A percentile compares a stretch with the other conserved stretches of the same genome.
These are phyloP conservation scores for Caiman crocodilus DNA, from an alignment of 2,797 vertebrate genomes.

Conservation along the genomic window DNA sequence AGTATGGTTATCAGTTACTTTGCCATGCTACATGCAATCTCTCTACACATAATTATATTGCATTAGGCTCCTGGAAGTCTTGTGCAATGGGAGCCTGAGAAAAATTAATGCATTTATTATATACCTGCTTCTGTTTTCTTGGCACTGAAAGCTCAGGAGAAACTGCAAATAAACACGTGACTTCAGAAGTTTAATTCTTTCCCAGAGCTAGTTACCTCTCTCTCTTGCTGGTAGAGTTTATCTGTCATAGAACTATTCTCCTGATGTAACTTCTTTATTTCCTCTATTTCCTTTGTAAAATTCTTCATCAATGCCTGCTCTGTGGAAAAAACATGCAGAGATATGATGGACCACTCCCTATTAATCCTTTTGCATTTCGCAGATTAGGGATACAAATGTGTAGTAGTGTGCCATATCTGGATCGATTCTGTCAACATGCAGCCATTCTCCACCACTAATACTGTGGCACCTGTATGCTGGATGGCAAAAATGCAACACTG, in stretches of 20 bases:
- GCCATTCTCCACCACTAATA: neutral
- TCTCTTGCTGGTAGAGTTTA: conserved; percentile 43
- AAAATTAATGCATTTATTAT: neutral
- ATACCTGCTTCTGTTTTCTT: neutral
- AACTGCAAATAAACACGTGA: neutral
- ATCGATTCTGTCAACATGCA: neutral
- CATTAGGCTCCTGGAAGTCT: neutral
- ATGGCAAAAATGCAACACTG: neutral
- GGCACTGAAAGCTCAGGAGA: neutral
- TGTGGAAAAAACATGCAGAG: conserved; percentile 27
- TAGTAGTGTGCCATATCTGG: neutral
- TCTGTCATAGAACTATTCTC: conserved; percentile 3
- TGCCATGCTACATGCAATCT: neutral
- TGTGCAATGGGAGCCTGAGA: neutral
- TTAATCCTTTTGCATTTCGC: neutral
- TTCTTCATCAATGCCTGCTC: conserved; percentile 60
- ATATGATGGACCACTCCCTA: neutral
- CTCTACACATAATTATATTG: neutral
- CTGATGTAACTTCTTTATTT: conserved; percentile 50
- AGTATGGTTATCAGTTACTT: neutral
- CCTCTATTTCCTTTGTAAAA: conserved; percentile 64
- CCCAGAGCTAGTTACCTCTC: conserved; percentile 55
- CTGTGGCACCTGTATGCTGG: neutral
- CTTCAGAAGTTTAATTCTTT: neutral
- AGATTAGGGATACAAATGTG: neutral